These are phyloP conservation scores for Aricia agestis DNA, from an alignment of 1,140 invertebrate genomes.

Conservation along the genomic window DNA sequence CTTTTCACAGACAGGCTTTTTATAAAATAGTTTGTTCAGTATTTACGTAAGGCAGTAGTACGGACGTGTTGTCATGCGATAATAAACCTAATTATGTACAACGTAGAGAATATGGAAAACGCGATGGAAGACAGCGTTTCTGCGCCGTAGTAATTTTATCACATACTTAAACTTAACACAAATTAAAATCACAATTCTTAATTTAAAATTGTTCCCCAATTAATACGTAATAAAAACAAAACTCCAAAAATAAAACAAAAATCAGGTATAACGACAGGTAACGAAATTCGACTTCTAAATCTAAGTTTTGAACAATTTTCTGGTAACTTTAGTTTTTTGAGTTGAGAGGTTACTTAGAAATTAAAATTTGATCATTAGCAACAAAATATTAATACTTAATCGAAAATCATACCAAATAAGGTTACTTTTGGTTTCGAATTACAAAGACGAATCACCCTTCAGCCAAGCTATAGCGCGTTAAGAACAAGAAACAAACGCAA, in stretches of 20 bases:
- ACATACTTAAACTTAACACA: constrained; percentile 63
- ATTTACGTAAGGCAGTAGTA: constrained; percentile 55
- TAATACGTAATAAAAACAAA: constrained; percentile 58
- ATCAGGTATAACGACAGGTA: constrained; percentile 19
- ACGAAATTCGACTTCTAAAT: constrained; percentile 19
- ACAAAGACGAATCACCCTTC: constrained; percentile 36
- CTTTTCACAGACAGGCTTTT: background rate
- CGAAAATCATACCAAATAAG: constrained; percentile 10
- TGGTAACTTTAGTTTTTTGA: constrained; percentile 18
- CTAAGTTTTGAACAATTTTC: constrained; percentile 20
- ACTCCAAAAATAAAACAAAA: constrained; percentile 53
- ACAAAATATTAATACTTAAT: background rate
- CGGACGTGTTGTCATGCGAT: constrained; percentile 62
- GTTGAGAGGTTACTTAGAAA: constrained; percentile 2
- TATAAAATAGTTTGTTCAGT: constrained; percentile 48
- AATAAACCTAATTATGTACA: constrained; percentile 54
- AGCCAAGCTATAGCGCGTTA: constrained; percentile 29
- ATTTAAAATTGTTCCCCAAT: constrained; percentile 70
- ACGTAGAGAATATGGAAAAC: constrained; percentile 60
- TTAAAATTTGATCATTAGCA: constrained; percentile 1
- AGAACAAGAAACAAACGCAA: constrained; percentile 32
- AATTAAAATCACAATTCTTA: constrained; percentile 72
- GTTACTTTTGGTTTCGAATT: constrained; percentile 33
- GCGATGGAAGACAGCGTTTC: constrained; percentile 68
- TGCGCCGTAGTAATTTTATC: constrained; percentile 59